Evolutionary conservation across 2,888 invertebrate species (phyloP).

Genomic region (Aquatica leii): DNA sequence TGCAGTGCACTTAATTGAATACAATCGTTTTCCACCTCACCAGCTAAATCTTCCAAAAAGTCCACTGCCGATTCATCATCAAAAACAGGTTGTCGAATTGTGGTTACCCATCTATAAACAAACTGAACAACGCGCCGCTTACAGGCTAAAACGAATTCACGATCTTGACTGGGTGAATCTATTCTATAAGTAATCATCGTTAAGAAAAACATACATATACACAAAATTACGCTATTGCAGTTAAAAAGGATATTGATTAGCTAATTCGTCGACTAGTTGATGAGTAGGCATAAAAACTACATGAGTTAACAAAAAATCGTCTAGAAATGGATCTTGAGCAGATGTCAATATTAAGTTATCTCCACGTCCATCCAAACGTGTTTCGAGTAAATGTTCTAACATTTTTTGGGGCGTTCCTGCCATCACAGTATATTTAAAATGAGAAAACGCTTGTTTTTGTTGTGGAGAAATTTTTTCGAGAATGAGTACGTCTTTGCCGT

Average conservation of each 20-base stretch:
- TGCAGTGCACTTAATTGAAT: constrained; percentile 66
- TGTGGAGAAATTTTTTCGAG: constrained; percentile 75
- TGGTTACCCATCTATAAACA: constrained; percentile 77
- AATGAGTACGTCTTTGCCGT: constrained; percentile 83
- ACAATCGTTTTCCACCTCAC: constrained; percentile 73
- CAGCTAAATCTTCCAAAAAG: constrained; percentile 79
- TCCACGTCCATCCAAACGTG: constrained; percentile 72
- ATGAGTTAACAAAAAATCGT: constrained; percentile 84
- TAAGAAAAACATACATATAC: too few species aligned
- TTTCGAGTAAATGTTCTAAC: constrained; percentile 85
- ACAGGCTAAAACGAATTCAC: constrained; percentile 72
- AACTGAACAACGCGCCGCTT: constrained; percentile 81
- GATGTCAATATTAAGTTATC: constrained; percentile 58
- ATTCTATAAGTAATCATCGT: constrained; percentile 65
- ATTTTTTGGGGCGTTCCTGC: constrained; percentile 87
- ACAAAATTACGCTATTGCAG: not conserved
- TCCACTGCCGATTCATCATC: constrained; percentile 75
- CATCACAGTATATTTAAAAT: constrained; percentile 86
- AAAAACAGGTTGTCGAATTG: constrained; percentile 77
- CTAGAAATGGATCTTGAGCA: constrained; percentile 76
- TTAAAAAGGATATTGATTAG: constrained; percentile 76
- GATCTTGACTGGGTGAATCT: constrained; percentile 67
- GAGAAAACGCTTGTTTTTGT: constrained; percentile 63
- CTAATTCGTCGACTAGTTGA: constrained; percentile 75
- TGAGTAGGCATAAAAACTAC: constrained; percentile 83